Evolutionary conservation across 2,797 vertebrate genomes (phyloP).

Genomic region (Crypturellus tataupa): DNA sequence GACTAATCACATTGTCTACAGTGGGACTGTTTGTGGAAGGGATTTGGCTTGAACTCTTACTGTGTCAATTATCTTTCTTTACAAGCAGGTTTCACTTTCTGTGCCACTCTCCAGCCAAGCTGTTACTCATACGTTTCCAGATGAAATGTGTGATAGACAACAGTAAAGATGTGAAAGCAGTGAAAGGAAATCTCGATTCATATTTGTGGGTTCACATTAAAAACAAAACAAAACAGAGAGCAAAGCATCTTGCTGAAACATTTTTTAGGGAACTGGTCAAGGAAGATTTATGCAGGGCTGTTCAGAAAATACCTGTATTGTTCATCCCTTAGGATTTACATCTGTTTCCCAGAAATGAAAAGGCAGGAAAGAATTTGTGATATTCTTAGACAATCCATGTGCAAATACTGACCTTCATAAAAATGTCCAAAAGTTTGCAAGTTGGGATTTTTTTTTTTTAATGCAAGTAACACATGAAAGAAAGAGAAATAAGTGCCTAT

Average conservation of each 20-base stretch:
- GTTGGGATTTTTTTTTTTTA: neutral
- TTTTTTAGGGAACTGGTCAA: conserved; percentile 3
- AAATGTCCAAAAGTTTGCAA: neutral
- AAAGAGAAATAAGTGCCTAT: neutral
- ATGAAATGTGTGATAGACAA: neutral
- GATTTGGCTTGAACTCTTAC: conserved; percentile 47
- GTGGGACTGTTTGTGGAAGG: neutral
- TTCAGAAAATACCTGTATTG: conserved; percentile 8
- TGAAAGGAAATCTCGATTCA: neutral
- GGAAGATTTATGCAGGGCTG: neutral
- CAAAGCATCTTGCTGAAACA: neutral
- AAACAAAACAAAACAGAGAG: conserved; percentile 3
- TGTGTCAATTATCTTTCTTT: conserved; percentile 71
- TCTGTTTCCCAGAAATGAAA: conserved; percentile 35
- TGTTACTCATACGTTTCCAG: neutral
- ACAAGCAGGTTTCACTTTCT: conserved; percentile 28
- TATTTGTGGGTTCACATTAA: neutral
- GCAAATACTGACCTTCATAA: conserved; percentile 30
- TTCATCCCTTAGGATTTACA: neutral
- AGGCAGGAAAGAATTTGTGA: conserved; percentile 1
- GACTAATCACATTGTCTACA: conserved; percentile 42
- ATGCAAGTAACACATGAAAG: fast-evolving
- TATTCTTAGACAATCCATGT: neutral
- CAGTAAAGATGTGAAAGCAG: conserved; percentile 19
- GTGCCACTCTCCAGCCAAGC: neutral